phyloP scores from a whole-genome alignment of 2,888 invertebrate species.

The Metopia argyrocephala region DNA sequence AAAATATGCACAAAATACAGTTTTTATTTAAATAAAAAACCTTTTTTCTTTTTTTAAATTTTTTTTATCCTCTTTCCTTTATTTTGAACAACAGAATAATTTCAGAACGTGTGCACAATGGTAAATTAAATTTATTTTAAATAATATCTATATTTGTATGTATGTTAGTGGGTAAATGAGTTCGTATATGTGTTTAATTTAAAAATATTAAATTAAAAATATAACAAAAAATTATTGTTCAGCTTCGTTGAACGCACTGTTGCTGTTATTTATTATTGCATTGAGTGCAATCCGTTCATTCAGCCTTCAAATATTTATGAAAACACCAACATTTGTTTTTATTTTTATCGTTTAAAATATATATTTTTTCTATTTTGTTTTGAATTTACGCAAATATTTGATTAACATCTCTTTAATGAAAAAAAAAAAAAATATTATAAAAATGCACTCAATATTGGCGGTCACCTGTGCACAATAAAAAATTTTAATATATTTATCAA shows the following conservation, averaged over 20 bases:
- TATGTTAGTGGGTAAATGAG: too few relatives aligned
- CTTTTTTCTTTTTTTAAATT: background rate
- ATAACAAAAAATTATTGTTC: background rate
- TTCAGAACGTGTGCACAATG: slow-evolving; percentile 25
- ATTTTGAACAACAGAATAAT: background rate
- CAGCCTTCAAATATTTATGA: slow-evolving; percentile 29
- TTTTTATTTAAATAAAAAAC: background rate
- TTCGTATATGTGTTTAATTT: too few relatives aligned
- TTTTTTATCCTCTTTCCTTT: background rate
- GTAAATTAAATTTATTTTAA: slow-evolving; percentile 29
- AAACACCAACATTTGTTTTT: background rate
- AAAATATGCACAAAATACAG: slow-evolving; percentile 1
- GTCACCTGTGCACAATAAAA: slow-evolving; percentile 20
- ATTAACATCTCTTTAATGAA: slow-evolving; percentile 14
- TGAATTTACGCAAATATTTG: slow-evolving; percentile 7
- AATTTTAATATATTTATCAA: background rate
- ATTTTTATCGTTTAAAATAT: background rate
- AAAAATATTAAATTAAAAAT: slow-evolving; percentile 1
- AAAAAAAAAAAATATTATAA: background rate
- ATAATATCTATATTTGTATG: background rate
- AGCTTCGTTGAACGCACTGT: slow-evolving; percentile 40
- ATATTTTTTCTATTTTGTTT: background rate
- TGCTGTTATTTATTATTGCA: background rate
- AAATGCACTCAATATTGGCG: slow-evolving; percentile 1
- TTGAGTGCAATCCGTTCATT: background rate